phyloP scores from a whole-genome alignment of 2,888 invertebrate genomes.

The Agrypnus murinus region DNA sequence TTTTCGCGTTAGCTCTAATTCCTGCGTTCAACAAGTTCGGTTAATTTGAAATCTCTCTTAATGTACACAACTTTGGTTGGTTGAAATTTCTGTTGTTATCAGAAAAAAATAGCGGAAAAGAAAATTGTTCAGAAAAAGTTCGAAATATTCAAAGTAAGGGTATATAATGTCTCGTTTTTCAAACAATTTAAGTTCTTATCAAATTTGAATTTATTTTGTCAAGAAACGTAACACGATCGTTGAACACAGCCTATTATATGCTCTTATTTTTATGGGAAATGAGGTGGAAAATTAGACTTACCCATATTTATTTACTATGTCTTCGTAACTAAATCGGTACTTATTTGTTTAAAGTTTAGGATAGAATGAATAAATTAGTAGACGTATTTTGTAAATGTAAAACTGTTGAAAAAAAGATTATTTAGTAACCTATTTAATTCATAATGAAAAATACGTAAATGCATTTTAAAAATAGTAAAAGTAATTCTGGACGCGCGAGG shows the following conservation, averaged over 20 bases:
- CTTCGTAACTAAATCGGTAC: neutral
- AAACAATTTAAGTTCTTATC: conserved; percentile 5
- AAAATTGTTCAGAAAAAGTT: neutral
- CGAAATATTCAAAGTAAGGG: neutral
- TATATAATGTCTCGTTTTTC: too few species aligned
- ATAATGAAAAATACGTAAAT: too few species aligned
- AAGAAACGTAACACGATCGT: conserved; percentile 25
- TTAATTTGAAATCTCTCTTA: conserved; percentile 49
- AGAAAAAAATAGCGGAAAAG: too few species aligned
- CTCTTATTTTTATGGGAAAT: conserved; percentile 41
- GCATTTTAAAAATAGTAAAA: too few species aligned
- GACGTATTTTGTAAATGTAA: too few species aligned
- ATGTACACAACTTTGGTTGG: conserved; percentile 43
- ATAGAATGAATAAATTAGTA: too few species aligned
- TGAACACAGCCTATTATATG: conserved; percentile 35
- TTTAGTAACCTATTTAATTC: too few species aligned
- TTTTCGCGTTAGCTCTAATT: conserved; percentile 37
- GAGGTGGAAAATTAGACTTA: conserved; percentile 40
- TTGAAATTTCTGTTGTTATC: conserved; percentile 6
- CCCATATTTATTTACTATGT: conserved; percentile 38
- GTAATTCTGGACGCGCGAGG: too few species aligned
- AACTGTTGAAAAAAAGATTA: too few species aligned
- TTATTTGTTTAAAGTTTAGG: too few species aligned
- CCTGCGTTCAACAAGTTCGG: conserved; percentile 52
- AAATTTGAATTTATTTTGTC: conserved; percentile 38